phyloP scores from a whole-genome alignment of 2,797 vertebrate genomes.

The Coilia nasus region DNA sequence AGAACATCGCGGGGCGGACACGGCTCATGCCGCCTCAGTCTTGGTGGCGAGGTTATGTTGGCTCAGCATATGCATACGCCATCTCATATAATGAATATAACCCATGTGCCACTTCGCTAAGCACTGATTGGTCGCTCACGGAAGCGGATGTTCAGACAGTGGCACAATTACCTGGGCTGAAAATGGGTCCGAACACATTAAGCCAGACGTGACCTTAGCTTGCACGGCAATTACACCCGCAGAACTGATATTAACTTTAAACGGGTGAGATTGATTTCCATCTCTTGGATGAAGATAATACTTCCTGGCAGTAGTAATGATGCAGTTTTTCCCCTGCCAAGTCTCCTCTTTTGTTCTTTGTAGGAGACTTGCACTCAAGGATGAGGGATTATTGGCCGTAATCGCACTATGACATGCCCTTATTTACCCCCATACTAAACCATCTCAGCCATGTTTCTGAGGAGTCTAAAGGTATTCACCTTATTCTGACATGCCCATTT shows the following conservation, averaged over 20 bases:
- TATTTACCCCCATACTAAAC: neutral
- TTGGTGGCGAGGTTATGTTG: neutral
- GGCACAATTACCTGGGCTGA: constrained; percentile 6
- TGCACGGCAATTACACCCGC: neutral
- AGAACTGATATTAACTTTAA: neutral
- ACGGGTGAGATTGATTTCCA: neutral
- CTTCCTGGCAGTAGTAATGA: neutral
- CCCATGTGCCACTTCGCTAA: neutral
- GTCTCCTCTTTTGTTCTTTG: neutral
- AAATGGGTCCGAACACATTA: neutral
- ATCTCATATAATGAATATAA: neutral
- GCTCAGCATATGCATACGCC: constrained; percentile 2
- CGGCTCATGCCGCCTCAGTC: neutral
- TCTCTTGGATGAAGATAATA: neutral
- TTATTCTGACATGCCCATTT: no score
- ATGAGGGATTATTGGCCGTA: neutral
- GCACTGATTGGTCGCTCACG: neutral
- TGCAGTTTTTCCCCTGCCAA: neutral
- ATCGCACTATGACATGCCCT: neutral
- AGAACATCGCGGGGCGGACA: neutral
- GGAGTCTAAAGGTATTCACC: neutral
- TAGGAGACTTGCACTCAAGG: neutral
- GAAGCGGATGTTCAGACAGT: neutral
- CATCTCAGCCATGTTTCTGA: neutral
- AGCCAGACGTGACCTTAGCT: constrained; percentile 10